A percentile compares a stretch with the other conserved stretches of the same genome.
Conservation (phyloP, 1,140 invertebrate species). For the Popillia japonica region DNA sequence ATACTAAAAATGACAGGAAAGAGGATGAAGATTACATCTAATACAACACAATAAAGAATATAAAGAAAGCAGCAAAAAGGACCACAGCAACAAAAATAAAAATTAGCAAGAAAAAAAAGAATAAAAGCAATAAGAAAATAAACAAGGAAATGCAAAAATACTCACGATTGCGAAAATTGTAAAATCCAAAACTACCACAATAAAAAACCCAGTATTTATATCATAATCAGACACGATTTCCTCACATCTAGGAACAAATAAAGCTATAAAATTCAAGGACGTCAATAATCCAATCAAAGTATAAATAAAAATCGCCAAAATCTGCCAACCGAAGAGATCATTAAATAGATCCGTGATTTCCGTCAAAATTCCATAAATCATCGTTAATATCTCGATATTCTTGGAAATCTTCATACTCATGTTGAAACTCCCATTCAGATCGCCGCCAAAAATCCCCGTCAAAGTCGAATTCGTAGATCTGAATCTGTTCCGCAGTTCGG, state of each 20-base stretch:
- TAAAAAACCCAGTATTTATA: slow-evolving; percentile 9
- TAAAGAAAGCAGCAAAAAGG: too few species aligned
- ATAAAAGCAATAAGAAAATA: too few species aligned
- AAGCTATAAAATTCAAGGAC: slow-evolving; percentile 38
- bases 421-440: too few species aligned
- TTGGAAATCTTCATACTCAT: not conserved
- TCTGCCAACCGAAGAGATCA: slow-evolving; percentile 38
- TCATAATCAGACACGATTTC: slow-evolving; percentile 20
- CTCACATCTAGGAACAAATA: slow-evolving; percentile 28
- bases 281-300: slow-evolving; percentile 36
- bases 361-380: slow-evolving; percentile 12
- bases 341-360: slow-evolving; percentile 42
- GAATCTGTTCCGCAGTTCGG: slow-evolving; percentile 1
- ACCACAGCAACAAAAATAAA: not conserved
- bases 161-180: not conserved
- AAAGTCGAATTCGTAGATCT: not conserved
- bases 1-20: too few species aligned
- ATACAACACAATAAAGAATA: too few species aligned
- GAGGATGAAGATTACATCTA: too few species aligned
- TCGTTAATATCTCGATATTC: not conserved
- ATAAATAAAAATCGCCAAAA: slow-evolving; percentile 33
- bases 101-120: not conserved
- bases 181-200: slow-evolving; percentile 38
- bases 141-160: not conserved
- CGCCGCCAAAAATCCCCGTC: not conserved